These are phyloP conservation scores for Diplodus sargus DNA, from an alignment of 2,797 vertebrate species.

Conservation along the genomic window DNA sequence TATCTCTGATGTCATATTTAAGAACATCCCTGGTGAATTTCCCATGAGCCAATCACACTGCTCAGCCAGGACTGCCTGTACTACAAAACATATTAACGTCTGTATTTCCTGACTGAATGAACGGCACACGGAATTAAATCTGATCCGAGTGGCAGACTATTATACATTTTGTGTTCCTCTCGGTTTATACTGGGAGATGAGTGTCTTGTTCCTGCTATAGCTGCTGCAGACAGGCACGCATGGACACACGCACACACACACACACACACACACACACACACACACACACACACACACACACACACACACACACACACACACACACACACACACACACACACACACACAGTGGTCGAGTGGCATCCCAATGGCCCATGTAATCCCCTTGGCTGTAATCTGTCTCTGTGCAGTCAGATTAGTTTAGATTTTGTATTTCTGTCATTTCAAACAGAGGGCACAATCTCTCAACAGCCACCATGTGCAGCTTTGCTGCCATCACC, in stretches of 20 bases:
- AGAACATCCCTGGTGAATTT: slow-evolving; percentile 59
- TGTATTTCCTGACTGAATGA: slow-evolving; percentile 41
- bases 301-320: slow-evolving; percentile 27
- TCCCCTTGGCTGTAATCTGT: slow-evolving; percentile 81
- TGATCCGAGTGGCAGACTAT: slow-evolving; percentile 40
- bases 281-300: slow-evolving; percentile 14
- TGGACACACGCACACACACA: slow-evolving; percentile 28
- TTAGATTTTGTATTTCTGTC: slow-evolving; percentile 73
- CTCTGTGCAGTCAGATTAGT: slow-evolving; percentile 78
- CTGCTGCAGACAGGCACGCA: slow-evolving; percentile 10
- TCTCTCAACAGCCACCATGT: slow-evolving; percentile 27
- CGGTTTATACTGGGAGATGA: slow-evolving; percentile 44
- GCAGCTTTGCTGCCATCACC: slow-evolving; percentile 14
- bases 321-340: slow-evolving; percentile 34
- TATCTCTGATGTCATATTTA: slow-evolving; percentile 68
- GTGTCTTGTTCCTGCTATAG: slow-evolving; percentile 29
- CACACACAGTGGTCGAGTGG: slow-evolving; percentile 48
- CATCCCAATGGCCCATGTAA: slow-evolving; percentile 77
- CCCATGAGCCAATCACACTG: slow-evolving; percentile 46
- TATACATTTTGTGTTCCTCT: slow-evolving; percentile 49
- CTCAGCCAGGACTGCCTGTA: slow-evolving; percentile 19
- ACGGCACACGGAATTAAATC: slow-evolving; percentile 42
- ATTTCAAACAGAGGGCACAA: slow-evolving; percentile 58
- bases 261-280: slow-evolving; percentile 32
- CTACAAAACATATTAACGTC: slow-evolving; percentile 46